Evolutionary conservation across 2,113 vertebrate genomes (phyloP), one percentile per base, ranked within the genome.

Genomic region (Pollachius pollachius): DNA sequence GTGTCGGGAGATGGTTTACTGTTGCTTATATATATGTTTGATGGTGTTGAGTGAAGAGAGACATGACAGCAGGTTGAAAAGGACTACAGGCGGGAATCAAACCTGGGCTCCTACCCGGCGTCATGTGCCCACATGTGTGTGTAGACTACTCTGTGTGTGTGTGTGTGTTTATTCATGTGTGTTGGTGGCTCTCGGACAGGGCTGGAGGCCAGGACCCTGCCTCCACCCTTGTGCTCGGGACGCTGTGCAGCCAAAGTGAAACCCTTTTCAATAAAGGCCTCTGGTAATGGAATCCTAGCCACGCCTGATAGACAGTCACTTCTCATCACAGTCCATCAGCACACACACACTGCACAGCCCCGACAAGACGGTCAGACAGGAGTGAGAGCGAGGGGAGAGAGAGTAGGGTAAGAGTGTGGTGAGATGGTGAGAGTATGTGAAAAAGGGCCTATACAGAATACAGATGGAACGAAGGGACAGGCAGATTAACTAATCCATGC

Each of bases 271-370:
- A 58, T 73, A 73, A 84, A 70, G 56, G 70, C 58, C 58, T 62
- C 54, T 65, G 19, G 76, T 82, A 84, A 84, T 81, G 64, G 82
- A 86, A 84, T 75, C 34, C 70, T 70, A 65, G 62, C 27, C 58
- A 76, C 9, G 68, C 69, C 68, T 77, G 79, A 84, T 69, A 52
- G 74, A 78, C 67, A 59, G 79, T 85, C 82, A 83, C 67, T 82
- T 85, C 78, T 84, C 68, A 77, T 86, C 70, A 76, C 66, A 37
- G 27, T 78, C 82, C 68, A 71, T 80, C 8, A 12, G 23, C 66
- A 58, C 25, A 58, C 25, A 58, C 41, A 15, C 70, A 76, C 65
- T 70, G 73, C 70, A 11, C 68, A 7, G 18, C 59, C 56, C 54
- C 62, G 63, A 60, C 61, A 37, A 57, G 54, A 57, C 15, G 13